These are phyloP conservation scores for Caenorhabditis brenneri DNA, from an alignment of 1,140 invertebrate genomes.

Conservation along the genomic window DNA sequence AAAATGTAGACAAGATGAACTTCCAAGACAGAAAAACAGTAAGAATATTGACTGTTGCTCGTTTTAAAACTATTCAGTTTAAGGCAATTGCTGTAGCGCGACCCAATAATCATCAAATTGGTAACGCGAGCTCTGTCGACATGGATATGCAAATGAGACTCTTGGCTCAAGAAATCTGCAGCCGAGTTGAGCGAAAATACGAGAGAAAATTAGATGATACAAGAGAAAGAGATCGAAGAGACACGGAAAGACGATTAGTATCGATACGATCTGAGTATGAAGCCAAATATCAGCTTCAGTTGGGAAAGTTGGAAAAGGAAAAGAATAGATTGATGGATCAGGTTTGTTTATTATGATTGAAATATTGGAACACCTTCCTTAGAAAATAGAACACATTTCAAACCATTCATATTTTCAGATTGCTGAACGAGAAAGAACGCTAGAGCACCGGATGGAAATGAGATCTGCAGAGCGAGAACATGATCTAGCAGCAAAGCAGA, in stretches of 20 bases:
- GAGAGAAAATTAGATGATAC: constrained; percentile 13
- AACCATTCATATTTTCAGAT: constrained; percentile 12
- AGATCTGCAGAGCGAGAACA: background rate
- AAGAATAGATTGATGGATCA: background rate
- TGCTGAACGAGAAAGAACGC: background rate
- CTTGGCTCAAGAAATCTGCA: constrained; percentile 8
- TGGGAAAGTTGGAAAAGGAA: constrained; percentile 22
- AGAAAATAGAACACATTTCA: too few relatives aligned
- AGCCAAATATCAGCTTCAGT: constrained; percentile 2
- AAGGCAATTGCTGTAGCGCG: background rate
- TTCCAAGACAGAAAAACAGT: background rate
- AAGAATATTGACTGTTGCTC: background rate
- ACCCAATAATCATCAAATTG: constrained; percentile 29
- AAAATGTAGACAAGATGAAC: constrained; percentile 1
- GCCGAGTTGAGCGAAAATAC: constrained; percentile 14
- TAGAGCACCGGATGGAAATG: constrained; percentile 27
- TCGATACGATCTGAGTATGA: constrained; percentile 15
- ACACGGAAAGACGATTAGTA: background rate
- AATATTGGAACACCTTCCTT: too few relatives aligned
- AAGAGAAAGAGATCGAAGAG: background rate
- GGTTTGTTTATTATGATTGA: background rate
- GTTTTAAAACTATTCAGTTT: background rate
- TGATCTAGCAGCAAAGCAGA: background rate
- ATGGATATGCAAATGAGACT: constrained; percentile 28
- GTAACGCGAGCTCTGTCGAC: background rate